These are phyloP conservation scores for Tetramorium simillimum DNA, from an alignment of 1,140 invertebrate genomes.

Conservation along the genomic window DNA sequence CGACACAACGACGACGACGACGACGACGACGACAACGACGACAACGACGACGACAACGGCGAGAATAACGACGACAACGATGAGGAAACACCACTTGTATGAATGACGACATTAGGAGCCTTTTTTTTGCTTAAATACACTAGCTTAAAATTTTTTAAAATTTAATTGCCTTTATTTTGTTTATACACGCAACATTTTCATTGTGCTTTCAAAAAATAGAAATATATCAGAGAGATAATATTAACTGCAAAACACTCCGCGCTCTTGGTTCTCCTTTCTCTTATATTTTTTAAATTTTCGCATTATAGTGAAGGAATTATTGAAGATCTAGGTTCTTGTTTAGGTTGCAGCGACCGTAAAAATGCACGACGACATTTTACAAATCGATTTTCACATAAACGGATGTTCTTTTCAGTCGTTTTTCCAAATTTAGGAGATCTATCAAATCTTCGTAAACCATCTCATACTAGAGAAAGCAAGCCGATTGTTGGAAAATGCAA, in stretches of 20 bases:
- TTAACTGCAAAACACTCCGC: not conserved
- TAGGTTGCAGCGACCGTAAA: not conserved
- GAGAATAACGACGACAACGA: not conserved
- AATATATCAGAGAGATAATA: not conserved
- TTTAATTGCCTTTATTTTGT: not conserved
- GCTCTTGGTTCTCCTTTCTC: not conserved
- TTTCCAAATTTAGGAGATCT: not conserved
- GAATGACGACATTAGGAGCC: not conserved
- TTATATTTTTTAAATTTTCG: not conserved
- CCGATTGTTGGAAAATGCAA: not conserved
- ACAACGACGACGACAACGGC: not conserved
- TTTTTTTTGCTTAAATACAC: not conserved
- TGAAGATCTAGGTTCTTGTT: not conserved
- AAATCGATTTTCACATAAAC: slow-evolving; percentile 19
- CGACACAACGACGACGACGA: not conserved
- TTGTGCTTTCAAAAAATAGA: not conserved
- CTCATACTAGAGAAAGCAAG: not conserved
- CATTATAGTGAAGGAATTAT: not conserved
- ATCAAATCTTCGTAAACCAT: not conserved
- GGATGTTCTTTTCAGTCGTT: not conserved
- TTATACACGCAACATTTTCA: not conserved
- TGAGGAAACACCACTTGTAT: not conserved
- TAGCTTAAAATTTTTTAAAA: not conserved
- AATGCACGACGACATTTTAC: not conserved
- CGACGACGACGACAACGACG: not conserved